Evolutionary conservation across 1,140 invertebrate species (phyloP), one percentile per base, ranked within the genome.

Genomic region (Drosophila rufa): DNA sequence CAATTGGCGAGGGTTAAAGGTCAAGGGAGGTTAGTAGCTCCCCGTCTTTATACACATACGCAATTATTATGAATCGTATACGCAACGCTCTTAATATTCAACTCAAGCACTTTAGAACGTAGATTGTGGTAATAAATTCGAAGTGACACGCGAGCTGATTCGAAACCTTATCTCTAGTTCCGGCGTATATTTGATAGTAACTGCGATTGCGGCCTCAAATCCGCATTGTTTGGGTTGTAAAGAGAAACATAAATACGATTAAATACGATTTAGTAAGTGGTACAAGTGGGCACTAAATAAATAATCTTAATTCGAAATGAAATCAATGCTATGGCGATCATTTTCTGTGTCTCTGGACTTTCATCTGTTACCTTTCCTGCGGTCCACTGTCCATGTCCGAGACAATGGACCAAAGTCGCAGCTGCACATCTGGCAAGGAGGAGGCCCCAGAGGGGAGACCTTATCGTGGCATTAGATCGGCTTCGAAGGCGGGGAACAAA

Each of bases 401-500:
- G 67, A 68, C 67, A 68, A 70, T 68, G 62, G 67, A 55, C 47
- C 30, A 27, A 25, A 45, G 53, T 40, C 51, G 43, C 57, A 78
- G 65, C 75, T 78, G 73, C 68, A 61, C 40, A 75, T 55, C 62
- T 65, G 60, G 53, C 5, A 25, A 69, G 57, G 65, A 48, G 55
- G 43, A 12, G 47, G n/a, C 30, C 47, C 59, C 68, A 33, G 73
- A 70, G 51, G 47, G 56, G 47, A 11, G 12, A 30, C 50, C 73
- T 85, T 87, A 87, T 87, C 84, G 67, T 50, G 64, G 22, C 43
- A 75, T 76, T 84, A 70, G 83, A 86, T 89, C 83, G 56, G 33
- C 58, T 42, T 57, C 33, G 56, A 56, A 42, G 60, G 57, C 59
- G 58, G 40, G 42, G 45, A 75, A 89, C 84, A 90, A 89, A 85